Evolutionary conservation across 2,797 vertebrate genomes (phyloP), one percentile per base, ranked within the genome.

Genomic region (Microcaecilia unicolor): DNA sequence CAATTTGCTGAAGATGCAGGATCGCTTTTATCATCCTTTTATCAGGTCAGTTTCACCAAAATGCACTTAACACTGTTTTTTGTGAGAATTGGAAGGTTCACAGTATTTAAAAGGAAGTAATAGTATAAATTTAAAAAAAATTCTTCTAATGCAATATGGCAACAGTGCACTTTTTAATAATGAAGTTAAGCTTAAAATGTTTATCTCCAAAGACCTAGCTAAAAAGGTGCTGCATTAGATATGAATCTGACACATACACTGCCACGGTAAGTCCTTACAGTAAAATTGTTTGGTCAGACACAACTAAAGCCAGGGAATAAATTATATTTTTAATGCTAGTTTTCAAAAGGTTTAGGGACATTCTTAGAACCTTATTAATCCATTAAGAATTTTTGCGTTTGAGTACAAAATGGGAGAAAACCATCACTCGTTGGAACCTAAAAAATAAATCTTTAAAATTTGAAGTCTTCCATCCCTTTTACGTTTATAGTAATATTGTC

Each of bases 401-500:
- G n/a, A n/a, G n/a, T n/a, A n/a, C n/a, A n/a, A n/a, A n/a, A n/a
- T n/a, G n/a, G n/a, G n/a, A n/a, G n/a, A n/a, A n/a, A n/a, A n/a
- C n/a, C n/a, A n/a, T n/a, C n/a, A n/a, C n/a, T n/a, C n/a, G n/a
- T n/a, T n/a, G n/a, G n/a, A n/a, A n/a, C n/a, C n/a, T n/a, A n/a
- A n/a, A n/a, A n/a, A n/a, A n/a, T n/a, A n/a, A n/a, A n/a, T n/a
- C n/a, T n/a, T n/a, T n/a, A n/a, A 48, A 72, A 73, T 77, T 64
- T 76, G 61, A 77, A 80, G 79, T 84, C 78, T 78, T 77, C 80
- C 74, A 67, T 63, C 5, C 5, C 8, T 64, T 76, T 77, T 64
- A 56, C 58, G 52, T 67, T 46, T 60, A 48, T 51, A 56, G 41
- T 52, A 48, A 51, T 52, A 37, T 18, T 54, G 43, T 63, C 44